Percentiles rank a stretch among this genome's conserved stretches.
Evolutionary conservation across 2,888 invertebrate species (phyloP).

Genomic region (Parascotia fuliginaria): DNA sequence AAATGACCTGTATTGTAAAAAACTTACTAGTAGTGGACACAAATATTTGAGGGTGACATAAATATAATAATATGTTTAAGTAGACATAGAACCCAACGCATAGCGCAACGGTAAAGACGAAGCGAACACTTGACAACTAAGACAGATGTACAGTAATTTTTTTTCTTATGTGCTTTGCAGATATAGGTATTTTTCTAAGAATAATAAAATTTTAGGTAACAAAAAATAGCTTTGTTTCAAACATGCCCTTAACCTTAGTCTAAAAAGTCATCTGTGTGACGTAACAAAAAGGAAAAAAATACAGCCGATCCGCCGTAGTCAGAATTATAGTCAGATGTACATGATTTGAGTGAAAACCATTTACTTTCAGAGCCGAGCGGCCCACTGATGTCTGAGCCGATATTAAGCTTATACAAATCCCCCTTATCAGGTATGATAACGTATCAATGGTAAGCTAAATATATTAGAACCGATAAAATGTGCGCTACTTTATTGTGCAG

Average conservation of each 20-base stretch:
- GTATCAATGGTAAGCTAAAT: slow-evolving; percentile 17
- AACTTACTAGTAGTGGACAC: too few relatives aligned
- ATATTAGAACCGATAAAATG: slow-evolving; percentile 5
- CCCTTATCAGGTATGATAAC: slow-evolving; percentile 77
- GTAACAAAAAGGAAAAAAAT: background rate
- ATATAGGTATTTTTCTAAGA: too few relatives aligned
- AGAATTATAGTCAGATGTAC: background rate
- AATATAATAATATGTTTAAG: too few relatives aligned
- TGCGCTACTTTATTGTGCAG: slow-evolving; percentile 1
- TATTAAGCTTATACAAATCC: slow-evolving; percentile 82
- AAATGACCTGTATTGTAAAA: too few relatives aligned
- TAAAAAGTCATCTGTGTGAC: background rate
- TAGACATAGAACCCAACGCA: too few relatives aligned
- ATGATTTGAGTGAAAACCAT: slow-evolving; percentile 29
- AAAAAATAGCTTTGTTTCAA: background rate
- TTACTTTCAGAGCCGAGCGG: slow-evolving; percentile 78
- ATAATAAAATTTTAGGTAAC: background rate
- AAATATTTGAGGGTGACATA: too few relatives aligned
- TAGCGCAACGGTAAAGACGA: too few relatives aligned
- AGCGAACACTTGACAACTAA: too few relatives aligned
- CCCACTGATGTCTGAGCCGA: slow-evolving; percentile 78
- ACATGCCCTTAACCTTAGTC: background rate
- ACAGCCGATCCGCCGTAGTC: slow-evolving; percentile 24
- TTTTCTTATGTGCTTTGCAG: too few relatives aligned
- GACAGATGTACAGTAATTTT: too few relatives aligned